These are phyloP conservation scores for Ips nitidus DNA, from an alignment of 1,140 invertebrate genomes.

Conservation along the genomic window DNA sequence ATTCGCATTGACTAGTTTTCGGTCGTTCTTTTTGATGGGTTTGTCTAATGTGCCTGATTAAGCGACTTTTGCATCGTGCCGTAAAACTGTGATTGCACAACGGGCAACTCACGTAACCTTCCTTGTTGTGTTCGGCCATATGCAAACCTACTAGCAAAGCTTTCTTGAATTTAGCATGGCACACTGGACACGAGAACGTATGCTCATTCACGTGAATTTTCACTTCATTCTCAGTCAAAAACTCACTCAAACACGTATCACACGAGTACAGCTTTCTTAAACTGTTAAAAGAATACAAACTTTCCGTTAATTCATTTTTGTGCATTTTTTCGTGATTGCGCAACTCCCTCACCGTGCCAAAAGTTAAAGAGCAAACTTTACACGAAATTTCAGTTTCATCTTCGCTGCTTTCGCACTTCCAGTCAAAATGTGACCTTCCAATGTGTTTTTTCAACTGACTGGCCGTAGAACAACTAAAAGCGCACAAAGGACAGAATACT, in stretches of 20 bases:
- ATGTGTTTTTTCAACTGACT: slow-evolving; percentile 22
- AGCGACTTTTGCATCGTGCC: slow-evolving; percentile 31
- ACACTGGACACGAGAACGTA: slow-evolving; percentile 31
- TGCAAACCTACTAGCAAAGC: slow-evolving; percentile 36
- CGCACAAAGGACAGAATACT: slow-evolving; percentile 24
- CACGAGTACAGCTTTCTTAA: slow-evolving; percentile 29
- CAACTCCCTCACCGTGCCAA: slow-evolving; percentile 16
- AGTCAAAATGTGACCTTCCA: slow-evolving; percentile 13
- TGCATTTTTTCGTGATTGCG: slow-evolving; percentile 27
- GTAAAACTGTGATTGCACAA: slow-evolving; percentile 36
- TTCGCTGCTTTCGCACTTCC: slow-evolving; percentile 12
- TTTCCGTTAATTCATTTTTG: slow-evolving; percentile 19
- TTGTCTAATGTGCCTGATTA: slow-evolving; percentile 39
- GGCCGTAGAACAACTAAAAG: slow-evolving; percentile 19
- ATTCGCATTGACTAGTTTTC: slow-evolving; percentile 46
- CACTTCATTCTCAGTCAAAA: slow-evolving; percentile 31
- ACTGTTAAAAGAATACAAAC: slow-evolving; percentile 15
- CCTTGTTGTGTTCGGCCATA: slow-evolving; percentile 30
- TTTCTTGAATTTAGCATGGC: slow-evolving; percentile 34
- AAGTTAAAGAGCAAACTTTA: slow-evolving; percentile 19
- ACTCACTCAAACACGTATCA: slow-evolving; percentile 35
- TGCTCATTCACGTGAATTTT: slow-evolving; percentile 43
- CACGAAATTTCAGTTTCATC: slow-evolving; percentile 4
- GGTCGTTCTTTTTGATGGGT: slow-evolving; percentile 39
- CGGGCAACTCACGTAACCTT: slow-evolving; percentile 33